phyloP scores from a whole-genome alignment of 2,888 invertebrate species.

The Andrena minutula region DNA sequence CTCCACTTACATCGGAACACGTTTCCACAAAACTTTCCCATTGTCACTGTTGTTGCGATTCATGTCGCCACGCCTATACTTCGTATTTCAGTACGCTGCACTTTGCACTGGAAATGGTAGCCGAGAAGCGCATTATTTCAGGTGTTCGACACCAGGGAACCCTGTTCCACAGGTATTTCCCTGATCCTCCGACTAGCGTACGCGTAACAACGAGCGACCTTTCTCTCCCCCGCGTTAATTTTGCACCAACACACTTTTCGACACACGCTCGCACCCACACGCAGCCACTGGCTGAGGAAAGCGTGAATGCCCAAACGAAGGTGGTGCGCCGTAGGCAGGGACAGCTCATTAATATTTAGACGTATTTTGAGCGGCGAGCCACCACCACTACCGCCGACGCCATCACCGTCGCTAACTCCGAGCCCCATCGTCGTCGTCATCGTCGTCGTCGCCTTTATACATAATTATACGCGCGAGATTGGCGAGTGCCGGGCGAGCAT shows the following conservation, averaged over 20 bases:
- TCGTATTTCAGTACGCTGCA: no score
- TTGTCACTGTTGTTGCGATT: background rate
- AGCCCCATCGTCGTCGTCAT: slow-evolving; percentile 69
- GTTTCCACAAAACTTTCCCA: background rate
- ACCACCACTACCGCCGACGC: slow-evolving; percentile 70
- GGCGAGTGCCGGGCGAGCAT: slow-evolving; percentile 72
- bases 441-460: slow-evolving; percentile 81
- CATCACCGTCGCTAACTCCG: slow-evolving; percentile 61
- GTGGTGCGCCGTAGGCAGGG: slow-evolving; percentile 81
- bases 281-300: slow-evolving; percentile 63
- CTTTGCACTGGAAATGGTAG: background rate
- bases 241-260: slow-evolving; percentile 61
- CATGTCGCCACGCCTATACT: background rate
- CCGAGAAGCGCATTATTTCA: background rate
- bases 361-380: slow-evolving; percentile 81
- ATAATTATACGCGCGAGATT: slow-evolving; percentile 83
- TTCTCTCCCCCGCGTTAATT: slow-evolving; percentile 53
- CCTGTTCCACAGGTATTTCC: slow-evolving; percentile 25
- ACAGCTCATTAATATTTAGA: slow-evolving; percentile 85
- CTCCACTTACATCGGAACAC: background rate
- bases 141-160: slow-evolving; percentile 7
- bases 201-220: slow-evolving; percentile 31
- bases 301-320: slow-evolving; percentile 73
- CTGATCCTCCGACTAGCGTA: slow-evolving; percentile 5
- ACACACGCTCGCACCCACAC: slow-evolving; percentile 42